Evolutionary conservation across 2,888 invertebrate species (phyloP).

Genomic region (Polyommatus icarus): DNA sequence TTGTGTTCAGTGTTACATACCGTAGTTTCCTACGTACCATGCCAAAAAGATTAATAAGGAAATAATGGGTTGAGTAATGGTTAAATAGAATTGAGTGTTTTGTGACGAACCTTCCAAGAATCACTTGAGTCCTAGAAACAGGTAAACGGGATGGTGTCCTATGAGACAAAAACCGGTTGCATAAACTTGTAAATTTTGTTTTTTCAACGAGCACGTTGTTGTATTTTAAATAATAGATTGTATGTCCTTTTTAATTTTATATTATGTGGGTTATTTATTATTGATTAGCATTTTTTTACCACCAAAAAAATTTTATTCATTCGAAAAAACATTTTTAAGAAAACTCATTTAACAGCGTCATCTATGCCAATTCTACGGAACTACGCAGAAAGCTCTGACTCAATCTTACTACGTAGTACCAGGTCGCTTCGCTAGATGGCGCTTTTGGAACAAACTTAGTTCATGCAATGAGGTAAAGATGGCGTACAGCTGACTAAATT

Average conservation of each 20-base stretch:
- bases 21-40: too few relatives aligned
- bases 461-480: neutral
- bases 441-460: neutral
- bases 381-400: neutral
- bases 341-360: neutral
- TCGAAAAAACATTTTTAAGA: neutral
- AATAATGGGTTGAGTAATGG: neutral
- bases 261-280: neutral
- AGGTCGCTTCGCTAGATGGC: neutral
- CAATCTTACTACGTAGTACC: neutral
- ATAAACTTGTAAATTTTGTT: neutral
- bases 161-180: neutral
- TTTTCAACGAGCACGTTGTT: neutral
- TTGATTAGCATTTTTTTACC: neutral
- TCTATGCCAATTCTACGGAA: neutral
- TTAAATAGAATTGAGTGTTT: neutral
- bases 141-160: neutral
- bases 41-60: too few relatives aligned
- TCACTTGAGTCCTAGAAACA: conserved; percentile 1
- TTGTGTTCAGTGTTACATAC: too few relatives aligned
- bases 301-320: neutral
- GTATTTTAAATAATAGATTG: neutral
- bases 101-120: conserved; percentile 14
- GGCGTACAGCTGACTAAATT: neutral
- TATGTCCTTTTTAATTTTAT: too few relatives aligned